Base-by-base conservation (phyloP, 2,113 vertebrate species). In the Lipophrys pholis region DNA sequence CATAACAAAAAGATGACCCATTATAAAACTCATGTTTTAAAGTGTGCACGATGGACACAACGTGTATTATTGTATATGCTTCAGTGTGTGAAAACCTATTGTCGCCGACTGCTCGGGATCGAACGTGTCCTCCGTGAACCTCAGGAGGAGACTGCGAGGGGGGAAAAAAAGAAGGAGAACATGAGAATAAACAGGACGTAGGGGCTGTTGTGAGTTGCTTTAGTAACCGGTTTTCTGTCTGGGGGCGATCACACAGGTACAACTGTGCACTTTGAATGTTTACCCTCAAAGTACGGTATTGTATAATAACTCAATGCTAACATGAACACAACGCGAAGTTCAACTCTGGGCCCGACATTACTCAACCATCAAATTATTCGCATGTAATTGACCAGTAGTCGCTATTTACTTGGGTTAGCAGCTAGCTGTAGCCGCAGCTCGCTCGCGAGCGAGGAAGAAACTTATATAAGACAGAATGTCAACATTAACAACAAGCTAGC, bases 51-150 rank as follows among this genome's bases (percentile, higher is more conserved):
- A 4, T 30, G 21, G 21, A 30, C 21, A 30, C 21, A 30, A 30
- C 21, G 21, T 30, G 21, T 30, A 30, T 30, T 30, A 30, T 30
- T 43, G 1, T 40, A 3, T 57, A 0, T 49, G 5, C 48, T 0
- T n/a, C 0, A 52, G 11, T 61, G 55, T 36, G 11, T 73, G 8
- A 65, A 65, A 86, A 99, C 97, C 97, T 89, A 99, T 98, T 5
- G 97, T 99, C 49, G 97, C 97, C 70, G 96, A 93, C 90, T 97
- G 96, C 48, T 99, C 97, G 17, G 97, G 97, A 82, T 99, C 97
- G 78, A 99, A 99, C 0, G 96, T 99, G 72, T 99, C 97, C 78
- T 99, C 97, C 87, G 97, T 99, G 90, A 99, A 99, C 64, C 97
- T 93, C 88, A 98, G 61, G 2, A 91, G 89, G 53, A 89, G 85